Evolutionary conservation across 2,797 vertebrate genomes (phyloP), one percentile per base, ranked within the genome.

Genomic region (Antrozous pallidus): DNA sequence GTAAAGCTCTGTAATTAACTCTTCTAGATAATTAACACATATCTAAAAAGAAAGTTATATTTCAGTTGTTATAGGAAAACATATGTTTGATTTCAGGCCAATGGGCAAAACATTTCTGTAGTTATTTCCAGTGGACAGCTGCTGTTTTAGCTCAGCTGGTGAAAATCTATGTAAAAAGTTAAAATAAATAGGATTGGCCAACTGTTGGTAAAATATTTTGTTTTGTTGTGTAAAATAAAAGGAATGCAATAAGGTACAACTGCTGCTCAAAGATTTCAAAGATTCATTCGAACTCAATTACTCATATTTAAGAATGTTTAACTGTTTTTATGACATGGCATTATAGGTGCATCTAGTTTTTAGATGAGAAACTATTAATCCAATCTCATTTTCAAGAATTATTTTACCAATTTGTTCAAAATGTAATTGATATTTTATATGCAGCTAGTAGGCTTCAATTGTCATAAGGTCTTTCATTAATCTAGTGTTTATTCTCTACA

Each of bases 91-190:
- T 94, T 96, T 90, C 26, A 82, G 78, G 90, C 89, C 87, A 93
- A 65, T 82, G 75, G 58, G 79, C 22, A 96, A 96, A 95, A 95
- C 47, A 95, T 71, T 95, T 94, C 61, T 91, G 47, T 42, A 95
- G 8, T 96, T 95, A 90, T 95, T 97, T 94, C 83, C 93, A 95
- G 71, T 90, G 85, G 95, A 80, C 93, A 97, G 95, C 70, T 97
- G 95, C 77, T 97, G 38, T 95, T 96, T 94, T 61, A 93, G n/a
- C 69, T 96, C 82, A 92, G 77, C 58, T 92, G 89, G 40, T 91
- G 40, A 89, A 33, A 82, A 16, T 95, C 63, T 95, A 86, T 90
- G 31, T 78, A 78, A 40, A 88, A 94, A 91, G 73, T 91, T 96
- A 96, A 91, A 94, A 85, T 95, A 94, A 94, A 36, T 69, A 84